Evolutionary conservation across 2,797 vertebrate genomes (phyloP).

Genomic region (Cebuella pygmaea): DNA sequence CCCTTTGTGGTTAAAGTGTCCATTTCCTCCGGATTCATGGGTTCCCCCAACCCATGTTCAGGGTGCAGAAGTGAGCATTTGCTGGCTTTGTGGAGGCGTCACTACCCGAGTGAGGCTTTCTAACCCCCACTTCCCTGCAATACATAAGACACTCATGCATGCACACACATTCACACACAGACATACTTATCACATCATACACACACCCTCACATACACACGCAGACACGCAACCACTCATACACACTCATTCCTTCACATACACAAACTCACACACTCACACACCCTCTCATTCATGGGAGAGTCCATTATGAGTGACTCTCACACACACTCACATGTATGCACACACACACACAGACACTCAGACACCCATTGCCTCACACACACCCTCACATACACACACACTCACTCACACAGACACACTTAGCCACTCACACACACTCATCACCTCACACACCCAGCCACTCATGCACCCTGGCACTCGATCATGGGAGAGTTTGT

Average conservation of each 20-base stretch:
- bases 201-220: not conserved
- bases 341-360: not conserved
- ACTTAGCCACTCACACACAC: not conserved
- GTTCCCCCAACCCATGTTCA: not conserved
- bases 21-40: not conserved
- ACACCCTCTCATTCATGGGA: not conserved
- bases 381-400: not conserved
- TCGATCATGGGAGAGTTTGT: not conserved
- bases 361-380: not conserved
- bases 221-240: not conserved
- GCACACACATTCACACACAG: too few relatives aligned
- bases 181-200: not conserved
- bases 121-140: not conserved
- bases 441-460: not conserved
- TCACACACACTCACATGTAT: too few relatives aligned
- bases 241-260: not conserved
- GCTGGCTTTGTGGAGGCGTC: conserved; percentile 33
- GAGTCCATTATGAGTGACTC: too few relatives aligned
- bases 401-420: not conserved
- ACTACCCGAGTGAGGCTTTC: not conserved
- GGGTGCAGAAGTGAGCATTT: not conserved
- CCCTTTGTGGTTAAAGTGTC: not conserved
- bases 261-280: not conserved
- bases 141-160: not conserved
- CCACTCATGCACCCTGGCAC: not conserved